Base-by-base conservation (phyloP, 1,140 invertebrate genomes). In the Bilobella aurantiaca region DNA sequence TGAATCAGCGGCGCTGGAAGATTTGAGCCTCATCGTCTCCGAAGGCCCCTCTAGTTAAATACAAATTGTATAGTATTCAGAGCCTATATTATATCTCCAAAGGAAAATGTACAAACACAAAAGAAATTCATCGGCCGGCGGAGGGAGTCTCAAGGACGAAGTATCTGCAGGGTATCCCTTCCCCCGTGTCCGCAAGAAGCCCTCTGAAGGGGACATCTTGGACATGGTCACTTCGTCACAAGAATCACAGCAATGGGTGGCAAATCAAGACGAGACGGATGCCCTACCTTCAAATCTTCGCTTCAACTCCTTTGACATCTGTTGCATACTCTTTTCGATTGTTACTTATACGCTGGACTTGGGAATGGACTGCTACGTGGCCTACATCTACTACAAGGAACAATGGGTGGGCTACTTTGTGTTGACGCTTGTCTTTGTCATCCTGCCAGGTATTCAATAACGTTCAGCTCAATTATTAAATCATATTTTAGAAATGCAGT, bases 311-410 rank as follows among this genome's bases (percentile, higher is more conserved):
- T 73, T 73, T 65, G 71, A 70, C 58, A 64, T 69, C 8, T 18
- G 30, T 23, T 70, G 68, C 34, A 73, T 73, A 25, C 3, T 69
- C 14, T 57, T 73, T 16, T 70, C 68, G 2, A 69, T 73, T 49
- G 74, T 81, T 46, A 83, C 82, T 58, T 83, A 86, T 74, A 77
- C 85, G n/a, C 75, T 84, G 21, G 85, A 86, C 76, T 75, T 85
- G 2, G 81, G 79, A 21, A 75, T 84, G n/a, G 84, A 85, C 76
- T 80, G 84, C 28, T 85, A 85, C 75, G 75, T 85, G 23, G 83
- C 84, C 31, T 81, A 84, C 58, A 75, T 81, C 66, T 82, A 81
- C 68, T 76, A 77, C 82, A 82, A 78, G 64, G 77, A 78, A 31
- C 73, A 75, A 30, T 76, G 80, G 67, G 75, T 79, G 69, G 74